Evolutionary conservation across 2,113 vertebrate genomes (phyloP).

Genomic region (Hippocampus zosterae): DNA sequence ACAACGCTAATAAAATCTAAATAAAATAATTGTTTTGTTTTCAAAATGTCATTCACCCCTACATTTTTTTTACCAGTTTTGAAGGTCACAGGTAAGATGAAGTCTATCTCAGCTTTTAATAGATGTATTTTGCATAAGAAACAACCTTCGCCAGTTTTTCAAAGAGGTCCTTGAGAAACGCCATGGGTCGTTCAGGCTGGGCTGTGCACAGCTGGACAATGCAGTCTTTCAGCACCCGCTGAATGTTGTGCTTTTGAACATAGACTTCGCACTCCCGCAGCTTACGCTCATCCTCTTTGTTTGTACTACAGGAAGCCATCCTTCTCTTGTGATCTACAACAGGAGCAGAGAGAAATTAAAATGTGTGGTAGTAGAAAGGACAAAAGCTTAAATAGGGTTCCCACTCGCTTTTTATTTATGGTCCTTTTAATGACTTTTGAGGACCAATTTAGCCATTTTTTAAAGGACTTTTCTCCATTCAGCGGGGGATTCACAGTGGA

Average conservation of each 20-base stretch:
- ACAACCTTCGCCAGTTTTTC: constrained; percentile 89
- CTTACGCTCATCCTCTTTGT: constrained; percentile 92
- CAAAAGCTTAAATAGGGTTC: no score
- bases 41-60: no score
- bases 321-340: not conserved
- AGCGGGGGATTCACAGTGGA: no score
- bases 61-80: no score
- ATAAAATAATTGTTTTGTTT: no score
- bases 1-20: no score
- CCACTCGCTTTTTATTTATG: no score
- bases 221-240: constrained; percentile 95
- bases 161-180: constrained; percentile 94
- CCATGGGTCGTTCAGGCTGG: constrained; percentile 91
- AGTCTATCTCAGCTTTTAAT: no score
- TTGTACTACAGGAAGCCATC: constrained; percentile 87
- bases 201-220: constrained; percentile 95
- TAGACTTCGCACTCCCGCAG: constrained; percentile 95
- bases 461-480: no score
- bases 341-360: not conserved
- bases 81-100: no score
- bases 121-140: not conserved
- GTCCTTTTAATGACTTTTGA: no score
- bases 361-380: not conserved
- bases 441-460: no score
- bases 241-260: constrained; percentile 97